Conservation (phyloP, 2,113 vertebrate species). For the Climacteris rufus region DNA sequence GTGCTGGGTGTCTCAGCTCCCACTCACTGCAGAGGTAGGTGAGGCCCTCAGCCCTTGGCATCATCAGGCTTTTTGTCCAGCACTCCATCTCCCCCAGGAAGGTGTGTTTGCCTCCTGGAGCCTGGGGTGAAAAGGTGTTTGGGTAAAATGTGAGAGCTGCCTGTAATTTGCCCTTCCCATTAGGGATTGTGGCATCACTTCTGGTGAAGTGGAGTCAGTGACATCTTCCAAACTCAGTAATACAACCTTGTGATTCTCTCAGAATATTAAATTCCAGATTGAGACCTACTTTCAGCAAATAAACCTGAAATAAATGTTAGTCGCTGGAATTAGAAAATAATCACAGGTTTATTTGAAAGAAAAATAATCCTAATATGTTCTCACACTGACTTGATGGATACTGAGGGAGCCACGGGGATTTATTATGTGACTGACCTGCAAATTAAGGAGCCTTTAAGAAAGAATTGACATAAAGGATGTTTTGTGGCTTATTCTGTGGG, state of each 20-base stretch:
- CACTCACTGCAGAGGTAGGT: neutral
- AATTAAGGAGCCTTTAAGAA: neutral
- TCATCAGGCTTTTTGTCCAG: neutral
- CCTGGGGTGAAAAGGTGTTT: neutral
- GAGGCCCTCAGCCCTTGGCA: neutral
- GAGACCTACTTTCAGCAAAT: neutral
- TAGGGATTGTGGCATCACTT: neutral
- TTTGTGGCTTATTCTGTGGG: neutral
- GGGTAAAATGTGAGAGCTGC: neutral
- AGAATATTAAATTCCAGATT: neutral
- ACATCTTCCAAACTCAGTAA: neutral
- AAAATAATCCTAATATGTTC: neutral
- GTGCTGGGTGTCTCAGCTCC: neutral
- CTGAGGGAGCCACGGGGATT: neutral
- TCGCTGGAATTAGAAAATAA: neutral
- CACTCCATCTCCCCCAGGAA: neutral
- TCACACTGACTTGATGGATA: neutral
- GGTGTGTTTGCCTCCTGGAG: neutral
- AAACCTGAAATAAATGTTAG: neutral
- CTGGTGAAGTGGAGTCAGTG: neutral
- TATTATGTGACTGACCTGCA: neutral
- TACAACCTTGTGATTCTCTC: neutral
- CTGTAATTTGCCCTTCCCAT: neutral
- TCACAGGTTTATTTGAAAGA: neutral
- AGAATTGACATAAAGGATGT: neutral